Percentiles rank a stretch among this genome's conserved stretches.
Evolutionary conservation across 2,888 invertebrate species (phyloP).

Genomic region (Drosophila atripex): DNA sequence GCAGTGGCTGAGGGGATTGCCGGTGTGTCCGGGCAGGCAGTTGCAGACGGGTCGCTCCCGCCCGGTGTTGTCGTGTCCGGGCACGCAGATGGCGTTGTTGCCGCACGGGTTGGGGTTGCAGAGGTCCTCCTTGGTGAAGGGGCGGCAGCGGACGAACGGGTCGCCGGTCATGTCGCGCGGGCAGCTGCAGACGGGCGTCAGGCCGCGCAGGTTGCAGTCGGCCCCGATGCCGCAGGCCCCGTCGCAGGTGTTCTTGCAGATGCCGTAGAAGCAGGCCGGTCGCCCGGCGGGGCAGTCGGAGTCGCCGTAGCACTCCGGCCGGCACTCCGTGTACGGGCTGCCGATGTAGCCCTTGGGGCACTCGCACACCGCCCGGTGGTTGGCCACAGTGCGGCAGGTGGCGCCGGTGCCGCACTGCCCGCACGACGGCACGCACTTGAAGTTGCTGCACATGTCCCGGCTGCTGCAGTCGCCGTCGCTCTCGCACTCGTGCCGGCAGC

Average conservation of each 20-base stretch:
- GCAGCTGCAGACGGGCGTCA: conserved; percentile 93
- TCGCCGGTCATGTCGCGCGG: conserved; percentile 94
- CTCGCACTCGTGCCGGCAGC: conserved; percentile 93
- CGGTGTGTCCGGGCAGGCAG: conserved; percentile 90
- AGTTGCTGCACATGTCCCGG: conserved; percentile 89
- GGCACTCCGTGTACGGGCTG: conserved; percentile 90
- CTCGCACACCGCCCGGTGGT: conserved; percentile 91
- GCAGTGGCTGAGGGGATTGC: conserved; percentile 90
- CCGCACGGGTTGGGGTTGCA: conserved; percentile 96
- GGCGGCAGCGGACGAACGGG: conserved; percentile 92
- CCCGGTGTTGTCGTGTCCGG: conserved; percentile 92
- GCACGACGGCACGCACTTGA: conserved; percentile 91
- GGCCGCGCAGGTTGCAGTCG: conserved; percentile 89
- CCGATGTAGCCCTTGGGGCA: conserved; percentile 93
- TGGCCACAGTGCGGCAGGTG: conserved; percentile 89
- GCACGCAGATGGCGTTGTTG: conserved; percentile 87
- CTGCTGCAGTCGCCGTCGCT: conserved; percentile 89
- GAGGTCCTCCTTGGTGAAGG: conserved; percentile 92
- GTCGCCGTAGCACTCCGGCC: conserved; percentile 91
- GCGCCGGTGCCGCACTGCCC: conserved; percentile 91
- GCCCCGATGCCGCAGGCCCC: conserved; percentile 92
- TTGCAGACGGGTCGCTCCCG: conserved; percentile 94
- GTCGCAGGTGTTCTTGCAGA: conserved; percentile 93
- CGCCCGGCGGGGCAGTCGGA: conserved; percentile 90
- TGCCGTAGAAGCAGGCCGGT: conserved; percentile 92